Base-by-base conservation (phyloP, 2,113 vertebrate species). In the Caranx ignobilis region DNA sequence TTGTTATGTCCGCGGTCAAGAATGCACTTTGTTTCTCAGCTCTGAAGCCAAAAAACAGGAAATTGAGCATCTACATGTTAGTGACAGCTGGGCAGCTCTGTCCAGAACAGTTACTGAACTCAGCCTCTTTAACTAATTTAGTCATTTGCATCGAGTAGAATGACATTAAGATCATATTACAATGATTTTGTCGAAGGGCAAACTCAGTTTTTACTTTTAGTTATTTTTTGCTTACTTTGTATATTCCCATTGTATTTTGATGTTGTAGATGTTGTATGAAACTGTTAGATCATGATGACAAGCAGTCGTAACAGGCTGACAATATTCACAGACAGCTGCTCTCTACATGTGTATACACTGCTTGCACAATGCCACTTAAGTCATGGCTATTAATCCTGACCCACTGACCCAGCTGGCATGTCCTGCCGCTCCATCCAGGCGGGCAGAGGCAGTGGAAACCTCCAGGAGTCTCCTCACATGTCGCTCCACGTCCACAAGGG, bases 351-450 rank as follows among this genome's bases (percentile, higher is more conserved):
- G 12, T 70, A 21, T 52, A 18, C 5, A 48, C 10, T 21, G 47
- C 16, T 18, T 63, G 3, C 31, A 32, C 19, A 3, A 41, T 35
- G 32, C 26, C 47, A 21, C 34, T 37, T 19, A 68, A 39, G 34
- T 18, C 13, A 43, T 6, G n/a, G 26, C 34, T 56, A 26, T 60
- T 71, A 62, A 68, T 55, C 7, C 6, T 65, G 74, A 82, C 48
- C 79, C 65, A 90, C 95, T 96, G 94, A 99, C 98, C 98, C 86
- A 99, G 92, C 91, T 97, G 97, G 90, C 98, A 99, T 0, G 97
- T 99, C 89, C 97, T 97, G 89, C 98, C 98, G 55, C 95, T 97
- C 98, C 98, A 99, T 79, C 97, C 97, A 11, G 96, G 95, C 2
- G 97, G 96, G 90, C 98, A 99, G 77, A 97, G 78, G 74, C 98